Evolutionary conservation across 64 coral and sea anemone genomes (phyloP).

Genomic region (Stichodactyla mertensii): DNA sequence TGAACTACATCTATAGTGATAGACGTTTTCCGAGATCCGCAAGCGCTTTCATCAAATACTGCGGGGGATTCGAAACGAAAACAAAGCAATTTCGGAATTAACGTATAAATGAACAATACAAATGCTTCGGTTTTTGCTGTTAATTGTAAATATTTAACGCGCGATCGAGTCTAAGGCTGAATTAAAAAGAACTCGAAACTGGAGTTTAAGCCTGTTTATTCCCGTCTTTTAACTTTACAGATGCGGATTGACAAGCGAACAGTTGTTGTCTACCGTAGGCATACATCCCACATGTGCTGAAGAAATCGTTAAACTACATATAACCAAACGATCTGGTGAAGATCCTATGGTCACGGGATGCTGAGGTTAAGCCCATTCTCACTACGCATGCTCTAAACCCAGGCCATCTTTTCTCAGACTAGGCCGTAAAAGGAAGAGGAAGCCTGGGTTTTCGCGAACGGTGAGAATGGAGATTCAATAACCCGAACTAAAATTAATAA

Average conservation of each 20-base stretch:
- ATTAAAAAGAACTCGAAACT: too few relatives aligned
- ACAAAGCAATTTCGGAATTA: too few relatives aligned
- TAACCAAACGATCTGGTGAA: slow-evolving; percentile 90
- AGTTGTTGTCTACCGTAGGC: slow-evolving; percentile 64
- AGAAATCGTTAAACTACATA: slow-evolving; percentile 88
- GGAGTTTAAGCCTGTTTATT: not conserved
- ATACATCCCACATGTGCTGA: slow-evolving; percentile 95
- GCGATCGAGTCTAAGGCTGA: too few relatives aligned
- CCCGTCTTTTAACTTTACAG: slow-evolving; percentile 9
- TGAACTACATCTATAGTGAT: not conserved
- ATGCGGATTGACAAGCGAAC: slow-evolving; percentile 54
- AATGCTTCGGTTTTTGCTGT: too few relatives aligned
- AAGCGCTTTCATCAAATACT: too few relatives aligned
- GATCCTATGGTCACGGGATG: slow-evolving; percentile 89
- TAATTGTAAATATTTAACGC: too few relatives aligned
- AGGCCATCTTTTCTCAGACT: not conserved
- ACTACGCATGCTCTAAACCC: slow-evolving; percentile 34
- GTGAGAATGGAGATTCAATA: slow-evolving; percentile 15
- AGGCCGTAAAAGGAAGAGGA: not conserved
- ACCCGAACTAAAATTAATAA: not conserved
- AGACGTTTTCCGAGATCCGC: too few relatives aligned
- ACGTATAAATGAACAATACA: too few relatives aligned
- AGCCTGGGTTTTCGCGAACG: not conserved
- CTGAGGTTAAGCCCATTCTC: slow-evolving; percentile 84
- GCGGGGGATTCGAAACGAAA: too few relatives aligned